These are phyloP conservation scores for Drosophila orena DNA, from an alignment of 1,140 invertebrate genomes.

Conservation along the genomic window DNA sequence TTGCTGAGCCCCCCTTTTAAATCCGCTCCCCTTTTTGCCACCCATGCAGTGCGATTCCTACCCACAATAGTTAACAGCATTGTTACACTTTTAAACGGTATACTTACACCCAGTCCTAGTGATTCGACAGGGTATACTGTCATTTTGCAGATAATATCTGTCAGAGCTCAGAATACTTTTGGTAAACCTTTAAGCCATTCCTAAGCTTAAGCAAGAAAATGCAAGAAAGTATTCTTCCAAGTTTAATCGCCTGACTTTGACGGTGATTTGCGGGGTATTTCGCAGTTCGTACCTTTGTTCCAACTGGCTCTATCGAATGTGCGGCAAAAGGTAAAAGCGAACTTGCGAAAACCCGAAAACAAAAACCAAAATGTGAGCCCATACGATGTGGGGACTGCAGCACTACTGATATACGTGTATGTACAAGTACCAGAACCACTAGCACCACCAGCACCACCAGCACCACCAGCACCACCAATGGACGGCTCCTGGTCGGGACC, in stretches of 20 bases:
- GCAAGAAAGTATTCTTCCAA: no score
- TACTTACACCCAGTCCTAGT: conserved; percentile 27
- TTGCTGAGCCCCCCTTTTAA: conserved; percentile 21
- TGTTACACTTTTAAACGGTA: conserved; percentile 80
- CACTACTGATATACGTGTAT: conserved; percentile 16
- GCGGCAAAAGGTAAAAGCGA: conserved; percentile 52
- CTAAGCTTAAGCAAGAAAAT: no score
- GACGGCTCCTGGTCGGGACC: conserved; percentile 42
- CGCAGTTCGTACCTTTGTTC: neutral
- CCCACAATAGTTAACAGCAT: conserved; percentile 70
- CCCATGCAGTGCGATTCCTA: conserved; percentile 13
- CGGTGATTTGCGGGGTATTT: conserved; percentile 4
- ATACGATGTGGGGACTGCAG: conserved; percentile 9
- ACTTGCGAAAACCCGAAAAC: conserved; percentile 15
- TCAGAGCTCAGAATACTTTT: neutral
- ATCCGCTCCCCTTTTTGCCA: no score
- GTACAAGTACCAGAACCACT: conserved; percentile 6
- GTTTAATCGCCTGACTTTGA: no score
- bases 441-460: conserved; percentile 11
- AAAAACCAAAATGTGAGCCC: conserved; percentile 32
- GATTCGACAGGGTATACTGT: neutral
- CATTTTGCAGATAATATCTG: neutral
- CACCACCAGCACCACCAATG: conserved; percentile 22
- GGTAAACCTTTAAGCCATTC: no score
- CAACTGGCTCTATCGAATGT: conserved; percentile 52